These are phyloP conservation scores for Eilema depressum DNA, from an alignment of 2,888 invertebrate species.

Conservation along the genomic window DNA sequence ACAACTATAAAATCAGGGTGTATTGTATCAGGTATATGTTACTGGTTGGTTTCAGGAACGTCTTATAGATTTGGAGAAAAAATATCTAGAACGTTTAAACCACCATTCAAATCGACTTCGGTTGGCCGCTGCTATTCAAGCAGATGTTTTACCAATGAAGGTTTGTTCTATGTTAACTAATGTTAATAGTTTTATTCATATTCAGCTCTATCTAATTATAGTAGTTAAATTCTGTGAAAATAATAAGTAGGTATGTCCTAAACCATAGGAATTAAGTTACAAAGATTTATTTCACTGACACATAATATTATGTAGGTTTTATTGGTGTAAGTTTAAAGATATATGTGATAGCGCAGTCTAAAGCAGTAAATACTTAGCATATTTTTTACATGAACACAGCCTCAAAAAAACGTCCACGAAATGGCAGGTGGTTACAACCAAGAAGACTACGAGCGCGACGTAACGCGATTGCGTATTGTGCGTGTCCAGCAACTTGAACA, in stretches of 20 bases:
- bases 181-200: too few species aligned
- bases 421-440: conserved; percentile 74
- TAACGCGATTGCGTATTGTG: conserved; percentile 78
- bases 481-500: conserved; percentile 80
- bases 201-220: too few species aligned
- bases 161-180: conserved; percentile 49
- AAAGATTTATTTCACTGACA: neutral
- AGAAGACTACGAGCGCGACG: conserved; percentile 74
- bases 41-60: conserved; percentile 65
- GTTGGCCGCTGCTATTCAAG: conserved; percentile 78
- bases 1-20: too few species aligned
- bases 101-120: conserved; percentile 74
- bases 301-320: too few species aligned
- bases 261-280: too few species aligned
- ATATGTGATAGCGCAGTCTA: neutral
- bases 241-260: too few species aligned
- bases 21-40: too few species aligned
- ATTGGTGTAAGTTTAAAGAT: neutral
- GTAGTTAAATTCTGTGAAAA: too few species aligned
- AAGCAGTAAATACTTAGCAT: neutral
- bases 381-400: conserved; percentile 43
- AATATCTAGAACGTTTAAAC: conserved; percentile 69
- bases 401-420: conserved; percentile 56
- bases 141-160: conserved; percentile 74
- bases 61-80: conserved; percentile 69